phyloP scores from a whole-genome alignment of 2,797 vertebrate species.

The Takifugu rubripes region DNA sequence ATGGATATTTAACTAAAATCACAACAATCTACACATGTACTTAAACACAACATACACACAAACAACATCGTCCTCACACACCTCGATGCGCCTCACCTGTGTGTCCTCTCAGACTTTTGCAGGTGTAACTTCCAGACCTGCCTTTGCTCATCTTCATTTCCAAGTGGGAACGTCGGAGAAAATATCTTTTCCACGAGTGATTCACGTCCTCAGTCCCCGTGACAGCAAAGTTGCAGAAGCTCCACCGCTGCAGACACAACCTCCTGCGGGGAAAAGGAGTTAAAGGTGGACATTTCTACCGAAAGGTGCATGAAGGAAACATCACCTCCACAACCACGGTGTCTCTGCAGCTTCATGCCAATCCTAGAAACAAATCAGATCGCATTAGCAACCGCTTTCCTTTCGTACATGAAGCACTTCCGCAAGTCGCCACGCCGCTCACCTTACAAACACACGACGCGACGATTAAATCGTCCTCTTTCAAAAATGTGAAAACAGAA shows the following conservation, averaged over 20 bases:
- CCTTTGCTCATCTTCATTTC: slow-evolving; percentile 78
- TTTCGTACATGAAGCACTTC: slow-evolving; percentile 37
- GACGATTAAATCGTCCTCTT: slow-evolving; percentile 67
- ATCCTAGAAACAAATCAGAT: slow-evolving; percentile 36
- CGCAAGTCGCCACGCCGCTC: slow-evolving; percentile 31
- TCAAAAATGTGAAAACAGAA: slow-evolving; percentile 72
- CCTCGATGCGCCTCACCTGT: slow-evolving; percentile 43
- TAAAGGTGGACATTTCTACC: neutral
- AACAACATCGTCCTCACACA: neutral
- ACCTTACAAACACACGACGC: slow-evolving; percentile 77
- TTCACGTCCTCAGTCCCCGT: slow-evolving; percentile 37
- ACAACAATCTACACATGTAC: too few species aligned
- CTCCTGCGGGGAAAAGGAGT: slow-evolving; percentile 58
- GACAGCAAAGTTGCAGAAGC: slow-evolving; percentile 71
- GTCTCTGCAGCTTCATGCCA: slow-evolving; percentile 69
- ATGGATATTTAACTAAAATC: too few species aligned
- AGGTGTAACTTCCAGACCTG: slow-evolving; percentile 68
- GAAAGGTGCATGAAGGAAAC: neutral
- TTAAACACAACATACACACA: too few species aligned
- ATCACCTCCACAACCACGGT: slow-evolving; percentile 74
- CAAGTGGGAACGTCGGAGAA: slow-evolving; percentile 68
- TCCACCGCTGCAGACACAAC: slow-evolving; percentile 77
- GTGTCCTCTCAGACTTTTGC: slow-evolving; percentile 79
- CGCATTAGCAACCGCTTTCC: neutral
- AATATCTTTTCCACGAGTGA: slow-evolving; percentile 80